Evolutionary conservation across 2,888 invertebrate genomes (phyloP).

Genomic region (Colletes collaris): DNA sequence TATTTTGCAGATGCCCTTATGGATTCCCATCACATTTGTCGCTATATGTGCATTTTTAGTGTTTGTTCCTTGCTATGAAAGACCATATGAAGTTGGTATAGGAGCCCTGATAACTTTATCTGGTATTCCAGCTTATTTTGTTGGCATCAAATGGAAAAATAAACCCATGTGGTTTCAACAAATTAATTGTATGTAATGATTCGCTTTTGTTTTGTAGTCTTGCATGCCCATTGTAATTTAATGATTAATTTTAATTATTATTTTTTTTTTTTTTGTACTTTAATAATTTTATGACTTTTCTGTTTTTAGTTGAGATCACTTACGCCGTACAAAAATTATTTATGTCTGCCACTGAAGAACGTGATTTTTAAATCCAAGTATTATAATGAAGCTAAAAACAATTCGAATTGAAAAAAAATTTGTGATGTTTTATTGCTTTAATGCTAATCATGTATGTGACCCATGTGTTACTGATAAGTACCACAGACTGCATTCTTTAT

Average conservation of each 20-base stretch:
- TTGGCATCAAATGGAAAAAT: conserved; percentile 88
- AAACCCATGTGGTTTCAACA: conserved; percentile 87
- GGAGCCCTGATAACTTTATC: conserved; percentile 91
- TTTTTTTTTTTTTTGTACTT: not conserved
- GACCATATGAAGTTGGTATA: conserved; percentile 91
- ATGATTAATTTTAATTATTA: not conserved
- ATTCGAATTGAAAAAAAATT: conserved; percentile 41
- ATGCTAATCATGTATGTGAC: conserved; percentile 5
- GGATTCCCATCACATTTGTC: conserved; percentile 91
- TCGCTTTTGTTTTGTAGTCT: conserved; percentile 6
- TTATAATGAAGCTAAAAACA: conserved; percentile 43
- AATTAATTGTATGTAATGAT: conserved; percentile 84
- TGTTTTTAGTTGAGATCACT: conserved; percentile 85
- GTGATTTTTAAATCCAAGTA: conserved; percentile 66
- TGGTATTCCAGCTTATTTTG: conserved; percentile 92
- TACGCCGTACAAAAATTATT: conserved; percentile 89
- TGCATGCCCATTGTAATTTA: not conserved
- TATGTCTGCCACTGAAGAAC: conserved; percentile 91
- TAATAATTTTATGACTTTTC: conserved; percentile 17
- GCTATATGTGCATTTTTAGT: conserved; percentile 90
- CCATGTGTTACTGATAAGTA: conserved; percentile 7
- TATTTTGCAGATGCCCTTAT: conserved; percentile 86
- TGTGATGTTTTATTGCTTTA: not conserved
- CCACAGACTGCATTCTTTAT: conserved; percentile 38
- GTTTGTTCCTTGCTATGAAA: conserved; percentile 90